phyloP scores from a whole-genome alignment of 2,113 vertebrate species.

The Mirounga angustirostris region DNA sequence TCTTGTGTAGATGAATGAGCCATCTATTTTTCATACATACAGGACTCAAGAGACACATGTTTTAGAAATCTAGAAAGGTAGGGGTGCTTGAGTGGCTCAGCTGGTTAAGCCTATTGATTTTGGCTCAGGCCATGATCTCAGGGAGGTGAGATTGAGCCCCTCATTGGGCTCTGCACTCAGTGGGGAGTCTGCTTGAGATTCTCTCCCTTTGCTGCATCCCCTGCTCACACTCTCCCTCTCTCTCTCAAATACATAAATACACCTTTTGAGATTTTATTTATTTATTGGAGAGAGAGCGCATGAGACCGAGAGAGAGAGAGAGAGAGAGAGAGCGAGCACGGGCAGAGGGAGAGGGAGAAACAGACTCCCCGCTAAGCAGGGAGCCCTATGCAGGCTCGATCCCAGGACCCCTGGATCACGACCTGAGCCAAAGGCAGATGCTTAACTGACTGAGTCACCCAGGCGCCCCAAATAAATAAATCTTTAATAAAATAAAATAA shows the following conservation, averaged over 20 bases:
- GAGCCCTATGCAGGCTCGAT: not conserved
- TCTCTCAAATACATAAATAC: not conserved
- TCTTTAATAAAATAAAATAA: not conserved
- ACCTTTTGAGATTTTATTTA: not conserved
- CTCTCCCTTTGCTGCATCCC: not conserved
- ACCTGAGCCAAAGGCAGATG: not conserved
- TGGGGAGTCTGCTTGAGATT: not conserved
- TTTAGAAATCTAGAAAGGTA: not conserved
- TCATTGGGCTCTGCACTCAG: not conserved
- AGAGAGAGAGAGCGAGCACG: not conserved
- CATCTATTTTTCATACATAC: not conserved
- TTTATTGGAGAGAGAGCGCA: not conserved
- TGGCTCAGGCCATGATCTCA: not conserved
- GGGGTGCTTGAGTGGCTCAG: not conserved
- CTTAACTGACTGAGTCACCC: not conserved
- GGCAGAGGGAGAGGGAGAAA: not conserved
- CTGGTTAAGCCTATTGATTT: not conserved
- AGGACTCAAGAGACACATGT: not conserved
- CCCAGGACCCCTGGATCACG: no score
- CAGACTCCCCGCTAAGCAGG: not conserved
- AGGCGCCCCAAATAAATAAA: not conserved
- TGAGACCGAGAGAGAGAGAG: no score
- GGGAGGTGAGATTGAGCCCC: not conserved
- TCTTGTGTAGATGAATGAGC: not conserved
- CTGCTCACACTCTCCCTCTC: not conserved